These are phyloP conservation scores for Drosophila rubida DNA, from an alignment of 2,888 invertebrate genomes.

Conservation along the genomic window DNA sequence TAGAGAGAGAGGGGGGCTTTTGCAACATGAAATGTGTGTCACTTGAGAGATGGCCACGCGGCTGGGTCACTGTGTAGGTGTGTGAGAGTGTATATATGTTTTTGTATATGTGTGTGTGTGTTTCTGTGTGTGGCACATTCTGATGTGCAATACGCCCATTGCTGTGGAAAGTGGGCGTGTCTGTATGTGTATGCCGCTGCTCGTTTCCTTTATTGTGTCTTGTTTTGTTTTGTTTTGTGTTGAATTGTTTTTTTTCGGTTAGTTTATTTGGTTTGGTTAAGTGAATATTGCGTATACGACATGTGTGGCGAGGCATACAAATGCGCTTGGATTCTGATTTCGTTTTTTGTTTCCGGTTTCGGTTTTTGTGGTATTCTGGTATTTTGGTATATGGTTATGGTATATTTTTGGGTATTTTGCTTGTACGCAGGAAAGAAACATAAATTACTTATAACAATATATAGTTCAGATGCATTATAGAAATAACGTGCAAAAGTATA, in stretches of 20 bases:
- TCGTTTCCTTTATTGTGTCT: slow-evolving; percentile 40
- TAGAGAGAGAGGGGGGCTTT: slow-evolving; percentile 8
- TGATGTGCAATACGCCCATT: slow-evolving; percentile 48
- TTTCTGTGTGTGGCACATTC: slow-evolving; percentile 21
- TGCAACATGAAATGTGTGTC: slow-evolving; percentile 55
- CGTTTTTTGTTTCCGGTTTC: slow-evolving; percentile 46
- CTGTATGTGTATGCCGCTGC: slow-evolving; percentile 37
- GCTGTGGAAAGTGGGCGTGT: slow-evolving; percentile 17
- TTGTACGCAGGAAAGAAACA: slow-evolving; percentile 77
- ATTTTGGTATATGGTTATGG: slow-evolving; percentile 35
- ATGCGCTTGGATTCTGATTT: slow-evolving; percentile 79
- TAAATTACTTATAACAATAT: slow-evolving; percentile 80
- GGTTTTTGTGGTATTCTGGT: slow-evolving; percentile 16
- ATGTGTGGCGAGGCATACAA: slow-evolving; percentile 64
- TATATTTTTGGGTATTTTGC: slow-evolving; percentile 40
- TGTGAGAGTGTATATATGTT: slow-evolving; percentile 8
- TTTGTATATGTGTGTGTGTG: slow-evolving; percentile 11
- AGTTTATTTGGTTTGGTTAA: slow-evolving; percentile 28
- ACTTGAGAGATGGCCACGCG: slow-evolving; percentile 36
- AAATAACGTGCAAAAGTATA: slow-evolving; percentile 82
- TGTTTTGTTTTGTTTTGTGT: slow-evolving; percentile 5
- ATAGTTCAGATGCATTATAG: slow-evolving; percentile 80
- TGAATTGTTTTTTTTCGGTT: slow-evolving; percentile 15
- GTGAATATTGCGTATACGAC: slow-evolving; percentile 73
- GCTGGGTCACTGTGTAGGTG: slow-evolving; percentile 32